Base-by-base conservation (phyloP, 2,888 invertebrate genomes). In the Oligia fasciuncula region DNA sequence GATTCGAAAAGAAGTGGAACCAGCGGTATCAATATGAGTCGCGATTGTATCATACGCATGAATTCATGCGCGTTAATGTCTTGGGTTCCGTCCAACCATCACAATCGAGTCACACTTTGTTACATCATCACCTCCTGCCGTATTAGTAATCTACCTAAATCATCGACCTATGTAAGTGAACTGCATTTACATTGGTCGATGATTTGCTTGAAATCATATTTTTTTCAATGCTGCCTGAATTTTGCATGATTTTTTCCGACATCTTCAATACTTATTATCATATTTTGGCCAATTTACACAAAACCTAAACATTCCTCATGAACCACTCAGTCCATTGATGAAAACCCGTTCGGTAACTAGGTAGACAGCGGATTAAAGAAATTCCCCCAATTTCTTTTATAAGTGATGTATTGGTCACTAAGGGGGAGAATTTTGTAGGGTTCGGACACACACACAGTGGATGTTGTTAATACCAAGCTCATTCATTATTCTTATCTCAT, bases 351-450 rank as follows among this genome's bases (percentile, higher is more conserved):
- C 57, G 57, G 60, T 60, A 60, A 60, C 11, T 4, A n/a, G 57
- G 4, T 11, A 8, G 60, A 60, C 60, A 9, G 57, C 13, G 60
- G 11, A 29, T 29, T 29, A 29, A 29, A 29, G 29, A 29, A 29
- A 29, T 29, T 29, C 29, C 29, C 29, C 29, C 13, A n/a, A n/a
- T 60, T 60, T n/a, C n/a, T 60, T n/a, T 60, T 60, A 60, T 60
- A n/a, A 60, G 60, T 60, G 13, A n/a, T 68, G 70, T 69, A 60
- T 35, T 35, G 70, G 57, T 60, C 46, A 75, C 35, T 60, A 19
- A 46, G 57, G 46, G 66, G n/a, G 46, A 60, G 46, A 49, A 1
- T 35, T 49, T 13, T 46, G 23, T 49, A 70, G 75, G 75, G 60
- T 62, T 54, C 40, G 23, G 23, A 68, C 71, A 60, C 6, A 23